Base-by-base conservation (phyloP, 2,113 vertebrate genomes). In the Eretmochelys imbricata region DNA sequence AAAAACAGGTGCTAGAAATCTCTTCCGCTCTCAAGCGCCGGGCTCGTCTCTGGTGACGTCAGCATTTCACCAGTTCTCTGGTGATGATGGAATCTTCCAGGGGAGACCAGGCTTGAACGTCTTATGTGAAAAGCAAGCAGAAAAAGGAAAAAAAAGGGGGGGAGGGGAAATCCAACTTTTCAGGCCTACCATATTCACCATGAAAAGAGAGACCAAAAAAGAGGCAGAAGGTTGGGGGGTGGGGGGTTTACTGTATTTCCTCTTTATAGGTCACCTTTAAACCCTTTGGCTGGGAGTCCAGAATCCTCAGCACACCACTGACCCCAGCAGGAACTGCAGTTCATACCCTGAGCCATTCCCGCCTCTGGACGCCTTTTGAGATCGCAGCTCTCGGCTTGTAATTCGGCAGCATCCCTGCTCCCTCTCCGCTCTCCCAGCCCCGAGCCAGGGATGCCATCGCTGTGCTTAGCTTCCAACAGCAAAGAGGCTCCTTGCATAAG, bases 151-250 rank as follows among this genome's bases (percentile, higher is more conserved):
- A 24, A 57, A 57, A 25, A 12, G 1, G 22, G 22, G 13, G 11
- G 0, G 42, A 16, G 35, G 5, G 31, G 75, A n/a, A 81, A 82
- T 4, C 24, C 76, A 13, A 9, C 46, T 29, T 1, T 27, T 25
- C 53, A 25, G 54, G 49, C 25, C 2, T 0, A 20, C 62, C 53
- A 24, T 2, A 0, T 9, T 54, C 65, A 5, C 49, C 2, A 0
- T 10, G 80, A 75, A 24, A 1, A 35, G 25, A 49, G 2, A 25
- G 24, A 24, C 10, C 10, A 2, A 10, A 49, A 49, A 75, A 76
- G 5, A 7, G 42, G 80, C 0, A 0, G 27, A 29, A 51, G 27
- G 59, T 50, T 5, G 42, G 5, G 42, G 42, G 42, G 42, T 5
- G 42, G 42, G 42, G 5, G 42, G 42, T 5, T 42, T 42, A 42